Conservation (phyloP, 2,888 invertebrate species). For the Cerastoderma edule region DNA sequence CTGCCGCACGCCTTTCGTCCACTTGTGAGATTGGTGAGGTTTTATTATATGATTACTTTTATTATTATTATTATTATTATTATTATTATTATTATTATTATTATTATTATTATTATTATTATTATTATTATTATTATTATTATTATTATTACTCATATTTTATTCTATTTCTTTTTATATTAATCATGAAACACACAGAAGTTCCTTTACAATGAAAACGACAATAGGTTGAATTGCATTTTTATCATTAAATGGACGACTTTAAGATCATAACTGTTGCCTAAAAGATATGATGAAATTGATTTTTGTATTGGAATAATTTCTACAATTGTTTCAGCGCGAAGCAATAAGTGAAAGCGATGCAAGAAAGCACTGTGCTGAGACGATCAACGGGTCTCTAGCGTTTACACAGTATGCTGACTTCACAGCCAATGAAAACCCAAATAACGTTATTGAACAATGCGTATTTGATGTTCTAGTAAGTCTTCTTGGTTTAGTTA, state of each 20-base stretch:
- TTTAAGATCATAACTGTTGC: too few species aligned
- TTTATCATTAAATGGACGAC: not conserved
- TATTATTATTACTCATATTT: too few species aligned
- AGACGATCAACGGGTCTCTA: not conserved
- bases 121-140: too few species aligned
- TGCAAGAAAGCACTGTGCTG: conserved; percentile 9
- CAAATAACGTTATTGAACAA: conserved; percentile 18
- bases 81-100: too few species aligned
- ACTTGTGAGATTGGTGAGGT: too few species aligned
- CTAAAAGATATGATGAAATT: too few species aligned
- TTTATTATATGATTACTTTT: too few species aligned
- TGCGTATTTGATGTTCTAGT: conserved; percentile 29
- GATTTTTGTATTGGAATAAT: not conserved
- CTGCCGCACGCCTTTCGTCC: too few species aligned
- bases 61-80: too few species aligned
- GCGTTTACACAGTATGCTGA: conserved; percentile 16
- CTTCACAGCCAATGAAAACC: not conserved
- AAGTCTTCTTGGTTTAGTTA: not conserved
- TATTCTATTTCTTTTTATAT: too few species aligned
- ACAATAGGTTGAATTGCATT: not conserved
- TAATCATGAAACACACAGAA: not conserved
- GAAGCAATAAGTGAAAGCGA: not conserved
- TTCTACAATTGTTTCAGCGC: not conserved
- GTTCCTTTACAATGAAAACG: not conserved
- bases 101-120: too few species aligned